Base-by-base conservation (phyloP, 2,113 vertebrate genomes). In the Platysteira castanea region DNA sequence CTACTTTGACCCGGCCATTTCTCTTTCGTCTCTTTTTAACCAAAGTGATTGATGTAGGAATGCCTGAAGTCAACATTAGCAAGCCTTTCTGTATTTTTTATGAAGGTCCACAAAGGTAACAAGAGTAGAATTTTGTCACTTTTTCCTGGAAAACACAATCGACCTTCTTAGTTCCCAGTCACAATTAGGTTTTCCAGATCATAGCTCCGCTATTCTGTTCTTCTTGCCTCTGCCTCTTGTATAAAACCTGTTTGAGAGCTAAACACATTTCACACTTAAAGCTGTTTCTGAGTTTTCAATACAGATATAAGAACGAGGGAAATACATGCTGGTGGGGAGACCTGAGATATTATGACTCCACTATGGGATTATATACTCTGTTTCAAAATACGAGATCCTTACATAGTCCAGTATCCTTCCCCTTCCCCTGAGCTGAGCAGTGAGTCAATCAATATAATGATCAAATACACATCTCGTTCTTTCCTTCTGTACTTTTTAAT, bases 361-460 rank as follows among this genome's bases (percentile, higher is more conserved):
- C 15, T 61, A 4, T 18, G 15, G 39, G 42, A 35, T 47, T 47
- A 57, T 67, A 46, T 28, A 61, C 3, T 53, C 15, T 49, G 0
- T 90, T 84, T 54, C 14, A 65, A 74, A 87, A 87, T 57, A 9
- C 0, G 1, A 49, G 16, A 9, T 22, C 86, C 21, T 30, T 56
- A 1, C 35, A 61, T 35, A 57, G 18, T 24, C 10, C 31, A 41
- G 5, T 19, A 33, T 71, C 4, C 23, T 94, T 84, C 11, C 3
- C 22, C 19, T 70, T 84, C 41, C 15, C 26, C 84, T 68, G 10
- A 71, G 26, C 44, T 84, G 22, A 54, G 23, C 9, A 30, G 5
- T 33, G 18, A 71, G 3, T 27, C 13, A 64, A 13, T 49, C 0
- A 0, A 70, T 63, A 2, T 19, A 52, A 75, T 26, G 12, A 82